Evolutionary conservation across 2,797 vertebrate species (phyloP).

Genomic region (Pangasius larnaudii): DNA sequence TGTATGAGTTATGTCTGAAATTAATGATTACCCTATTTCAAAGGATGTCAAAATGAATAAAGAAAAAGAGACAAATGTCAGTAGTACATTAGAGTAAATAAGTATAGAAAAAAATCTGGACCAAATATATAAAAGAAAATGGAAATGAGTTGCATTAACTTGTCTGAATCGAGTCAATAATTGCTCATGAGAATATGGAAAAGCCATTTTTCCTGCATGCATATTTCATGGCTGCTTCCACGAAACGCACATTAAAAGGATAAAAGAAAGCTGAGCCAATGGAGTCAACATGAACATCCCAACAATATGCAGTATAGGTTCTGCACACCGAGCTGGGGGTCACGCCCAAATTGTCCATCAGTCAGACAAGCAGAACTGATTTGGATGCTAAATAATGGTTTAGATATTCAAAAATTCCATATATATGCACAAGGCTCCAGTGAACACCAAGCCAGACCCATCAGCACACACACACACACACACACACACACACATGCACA

Average conservation of each 20-base stretch:
- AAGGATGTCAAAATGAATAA: background rate
- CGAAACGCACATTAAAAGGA: conserved; percentile 80
- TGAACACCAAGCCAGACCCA: conserved; percentile 89
- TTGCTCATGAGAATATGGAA: conserved; percentile 82
- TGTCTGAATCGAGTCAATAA: conserved; percentile 70
- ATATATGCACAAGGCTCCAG: conserved; percentile 98
- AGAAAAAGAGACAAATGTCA: background rate
- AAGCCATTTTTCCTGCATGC: conserved; percentile 77
- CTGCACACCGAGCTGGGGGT: conserved; percentile 91
- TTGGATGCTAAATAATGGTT: conserved; percentile 98
- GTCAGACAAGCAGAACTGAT: conserved; percentile 99
- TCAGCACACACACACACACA: conserved; percentile 65
- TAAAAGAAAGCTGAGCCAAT: conserved; percentile 75
- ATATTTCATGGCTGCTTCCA: conserved; percentile 82
- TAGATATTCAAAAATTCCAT: conserved; percentile 97
- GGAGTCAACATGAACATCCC: conserved; percentile 81
- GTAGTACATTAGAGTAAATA: background rate
- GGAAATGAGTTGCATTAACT: conserved; percentile 31
- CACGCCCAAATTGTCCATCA: conserved; percentile 99
- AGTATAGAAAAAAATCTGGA: background rate
- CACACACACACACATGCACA: conserved; percentile 27
- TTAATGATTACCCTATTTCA: background rate
- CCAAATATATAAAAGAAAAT: conserved; percentile 18
- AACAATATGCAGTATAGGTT: conserved; percentile 97
- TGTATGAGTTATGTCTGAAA: background rate